phyloP scores from a whole-genome alignment of 1,140 invertebrate species.

The Aphidius ervi region DNA sequence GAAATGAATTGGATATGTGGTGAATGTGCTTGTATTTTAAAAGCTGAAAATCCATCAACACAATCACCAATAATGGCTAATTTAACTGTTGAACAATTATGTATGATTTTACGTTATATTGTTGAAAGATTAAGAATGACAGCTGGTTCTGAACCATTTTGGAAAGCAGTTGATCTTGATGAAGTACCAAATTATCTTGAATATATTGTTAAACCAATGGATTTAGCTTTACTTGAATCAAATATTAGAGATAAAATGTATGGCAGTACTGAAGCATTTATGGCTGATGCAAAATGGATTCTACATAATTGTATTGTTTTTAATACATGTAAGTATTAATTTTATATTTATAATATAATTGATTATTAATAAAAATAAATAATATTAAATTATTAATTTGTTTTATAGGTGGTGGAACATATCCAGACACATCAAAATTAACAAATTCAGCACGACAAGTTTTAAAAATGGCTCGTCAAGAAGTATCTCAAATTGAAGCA shows the following conservation, averaged over 20 bases:
- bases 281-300: constrained; percentile 88
- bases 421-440: constrained; percentile 69
- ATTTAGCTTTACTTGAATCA: constrained; percentile 69
- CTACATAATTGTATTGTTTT: constrained; percentile 87
- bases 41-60: constrained; percentile 72
- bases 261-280: constrained; percentile 83
- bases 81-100: constrained; percentile 68
- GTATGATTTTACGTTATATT: constrained; percentile 70
- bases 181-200: constrained; percentile 72
- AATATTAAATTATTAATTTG: constrained; percentile 12
- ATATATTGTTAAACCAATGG: constrained; percentile 82
- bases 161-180: constrained; percentile 65
- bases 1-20: constrained; percentile 75
- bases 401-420: constrained; percentile 42
- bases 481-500: constrained; percentile 88
- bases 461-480: constrained; percentile 77
- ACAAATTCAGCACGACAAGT: constrained; percentile 74
- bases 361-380: no score
- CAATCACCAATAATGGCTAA: constrained; percentile 70
- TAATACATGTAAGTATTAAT: constrained; percentile 61
- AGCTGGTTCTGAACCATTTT: constrained; percentile 69
- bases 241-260: constrained; percentile 78
- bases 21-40: constrained; percentile 76
- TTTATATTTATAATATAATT: no score
- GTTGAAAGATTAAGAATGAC: constrained; percentile 68